A percentile compares a stretch with the other conserved stretches of the same genome.
Conservation (phyloP, 2,888 invertebrate species). For the Anthophora plumipes region DNA sequence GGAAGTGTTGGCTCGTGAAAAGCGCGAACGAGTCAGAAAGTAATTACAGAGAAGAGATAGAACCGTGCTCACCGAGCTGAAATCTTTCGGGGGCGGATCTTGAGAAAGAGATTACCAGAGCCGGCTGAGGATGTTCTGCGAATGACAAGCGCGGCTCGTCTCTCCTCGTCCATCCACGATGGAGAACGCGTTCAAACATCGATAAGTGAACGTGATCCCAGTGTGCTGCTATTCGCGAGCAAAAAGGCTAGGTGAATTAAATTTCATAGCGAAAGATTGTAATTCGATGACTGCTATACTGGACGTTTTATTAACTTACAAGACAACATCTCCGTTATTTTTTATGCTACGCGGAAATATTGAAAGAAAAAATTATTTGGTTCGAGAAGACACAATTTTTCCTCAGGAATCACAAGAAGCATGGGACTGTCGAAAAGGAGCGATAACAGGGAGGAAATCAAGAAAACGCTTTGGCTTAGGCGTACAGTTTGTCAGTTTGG, state of each 20-base stretch:
- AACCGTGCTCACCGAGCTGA: slow-evolving; percentile 43
- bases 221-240: background rate
- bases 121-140: slow-evolving; percentile 38
- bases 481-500: too few species aligned
- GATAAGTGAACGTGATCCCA: slow-evolving; percentile 1
- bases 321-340: too few species aligned
- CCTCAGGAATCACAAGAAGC: too few species aligned
- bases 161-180: slow-evolving; percentile 4
- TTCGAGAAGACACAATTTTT: too few species aligned
- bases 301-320: too few species aligned
- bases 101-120: slow-evolving; percentile 54
- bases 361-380: too few species aligned
- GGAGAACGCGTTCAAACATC: background rate
- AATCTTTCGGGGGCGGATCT: slow-evolving; percentile 45
- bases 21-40: slow-evolving; percentile 62
- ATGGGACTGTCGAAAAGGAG: too few species aligned
- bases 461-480: too few species aligned
- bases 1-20: slow-evolving; percentile 50
- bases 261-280: background rate
- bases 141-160: slow-evolving; percentile 49
- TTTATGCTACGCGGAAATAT: too few species aligned
- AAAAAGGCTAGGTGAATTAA: background rate
- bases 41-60: slow-evolving; percentile 62
- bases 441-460: too few species aligned
- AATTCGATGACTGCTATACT: too few species aligned